Conservation (phyloP, 2,113 vertebrate species). For the Proteles cristata region DNA sequence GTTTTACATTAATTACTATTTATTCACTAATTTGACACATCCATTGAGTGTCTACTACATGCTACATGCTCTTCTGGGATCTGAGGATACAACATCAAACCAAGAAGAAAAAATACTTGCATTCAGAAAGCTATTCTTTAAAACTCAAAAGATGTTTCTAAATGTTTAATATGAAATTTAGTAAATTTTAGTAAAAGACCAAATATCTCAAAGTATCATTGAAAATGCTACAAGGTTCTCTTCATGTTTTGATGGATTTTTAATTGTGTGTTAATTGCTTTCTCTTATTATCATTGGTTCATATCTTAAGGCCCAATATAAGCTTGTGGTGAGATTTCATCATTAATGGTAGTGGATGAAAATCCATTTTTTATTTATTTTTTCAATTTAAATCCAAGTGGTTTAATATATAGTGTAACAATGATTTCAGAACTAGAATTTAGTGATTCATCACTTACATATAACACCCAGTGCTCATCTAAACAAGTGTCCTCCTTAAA, state of each 20-base stretch:
- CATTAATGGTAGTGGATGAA: neutral
- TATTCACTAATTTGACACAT: neutral
- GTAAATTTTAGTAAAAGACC: slow-evolving; percentile 15
- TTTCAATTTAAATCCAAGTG: no score
- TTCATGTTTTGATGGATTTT: neutral
- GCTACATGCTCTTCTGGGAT: neutral
- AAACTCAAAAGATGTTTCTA: slow-evolving; percentile 34
- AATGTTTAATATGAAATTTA: slow-evolving; percentile 5
- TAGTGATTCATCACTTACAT: no score
- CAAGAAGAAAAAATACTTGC: slow-evolving; percentile 1
- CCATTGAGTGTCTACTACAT: neutral
- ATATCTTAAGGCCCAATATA: slow-evolving; percentile 1
- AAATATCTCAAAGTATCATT: neutral
- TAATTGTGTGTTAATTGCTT: neutral
- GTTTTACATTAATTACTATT: neutral
- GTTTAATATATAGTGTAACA: no score
- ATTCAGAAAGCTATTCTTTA: neutral
- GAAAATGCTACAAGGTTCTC: neutral
- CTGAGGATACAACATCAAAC: neutral
- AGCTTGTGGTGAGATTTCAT: slow-evolving; percentile 2
- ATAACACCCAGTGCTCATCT: no score
- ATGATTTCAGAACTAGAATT: no score
- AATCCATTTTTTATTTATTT: neutral
- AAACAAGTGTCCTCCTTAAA: no score
- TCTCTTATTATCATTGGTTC: neutral